Evolutionary conservation across 2,797 vertebrate genomes (phyloP), one percentile per base, ranked within the genome.

Genomic region (Sphaeramia orbicularis): DNA sequence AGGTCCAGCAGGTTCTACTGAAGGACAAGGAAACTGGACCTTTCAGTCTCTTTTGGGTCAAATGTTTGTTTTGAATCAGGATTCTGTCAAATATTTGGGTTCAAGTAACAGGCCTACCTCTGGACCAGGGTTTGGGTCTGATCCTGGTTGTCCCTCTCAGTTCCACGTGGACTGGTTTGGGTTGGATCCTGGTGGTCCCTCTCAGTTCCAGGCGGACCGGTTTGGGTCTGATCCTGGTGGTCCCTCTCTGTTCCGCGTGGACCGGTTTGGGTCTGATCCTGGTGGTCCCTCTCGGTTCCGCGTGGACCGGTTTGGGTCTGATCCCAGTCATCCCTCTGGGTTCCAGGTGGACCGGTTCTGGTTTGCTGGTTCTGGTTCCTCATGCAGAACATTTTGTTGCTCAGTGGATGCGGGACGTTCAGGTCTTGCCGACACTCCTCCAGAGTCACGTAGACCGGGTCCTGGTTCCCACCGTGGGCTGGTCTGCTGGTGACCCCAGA

Each of bases 351-450:
- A 1, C 24, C 2, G 5, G 13, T 6, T 14, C 6, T 4, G 12
- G 7, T 36, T 13, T 13, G 40, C 13, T 12, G 13, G 0, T 36
- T 62, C 2, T 2, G 47, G 7, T n/a, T 54, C 53, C 11, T 77
- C 83, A 95, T 95, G 36, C 97, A 98, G 50, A 95, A 96, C 88
- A 95, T 95, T 65, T 97, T 96, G 54, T 96, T 98, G 0, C 92
- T 96, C 63, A 96, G 83, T 0, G 87, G 86, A 58, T 95, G 85
- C 0, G 92, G 94, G 21, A 88, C 3, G 2, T 95, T 95, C 11
- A 95, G 80, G 15, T 71, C 66, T 14, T 40, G 14, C n/a, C 91
- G 91, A 58, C 97, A 97, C 21, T 93, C 86, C 3, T 95, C 92
- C 30, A 92, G 70, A 0, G 88, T 86, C 32, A 94, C 50, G 61